Percentiles rank a stretch among this genome's conserved stretches.
These are phyloP conservation scores for Pontoporia blainvillei DNA, from an alignment of 2,113 vertebrate genomes.

Conservation along the genomic window DNA sequence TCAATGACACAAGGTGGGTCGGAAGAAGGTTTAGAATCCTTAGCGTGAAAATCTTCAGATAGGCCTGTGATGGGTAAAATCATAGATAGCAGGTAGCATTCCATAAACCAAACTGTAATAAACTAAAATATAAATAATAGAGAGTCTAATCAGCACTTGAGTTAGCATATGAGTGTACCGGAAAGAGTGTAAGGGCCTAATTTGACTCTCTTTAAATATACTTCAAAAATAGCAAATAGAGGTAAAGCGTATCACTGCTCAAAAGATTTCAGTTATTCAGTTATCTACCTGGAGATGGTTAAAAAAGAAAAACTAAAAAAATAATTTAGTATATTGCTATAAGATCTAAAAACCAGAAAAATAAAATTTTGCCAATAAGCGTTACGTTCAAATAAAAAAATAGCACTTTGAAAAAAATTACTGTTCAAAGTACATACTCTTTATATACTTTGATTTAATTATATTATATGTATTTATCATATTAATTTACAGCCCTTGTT, in stretches of 20 bases:
- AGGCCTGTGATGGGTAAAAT: slow-evolving; percentile 79
- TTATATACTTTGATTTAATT: slow-evolving; percentile 21
- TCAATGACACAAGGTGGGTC: slow-evolving; percentile 92
- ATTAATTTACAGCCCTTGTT: slow-evolving; percentile 11
- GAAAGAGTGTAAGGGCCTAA: neutral
- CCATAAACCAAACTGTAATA: neutral
- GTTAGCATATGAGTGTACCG: neutral
- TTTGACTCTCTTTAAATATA: neutral
- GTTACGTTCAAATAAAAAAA: neutral
- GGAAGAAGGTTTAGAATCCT: slow-evolving; percentile 85
- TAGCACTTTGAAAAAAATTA: slow-evolving; percentile 1
- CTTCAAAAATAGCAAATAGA: neutral
- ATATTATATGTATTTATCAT: slow-evolving; percentile 12
- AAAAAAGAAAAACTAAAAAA: neutral
- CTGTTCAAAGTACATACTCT: slow-evolving; percentile 23
- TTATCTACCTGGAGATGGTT: neutral
- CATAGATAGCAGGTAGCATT: neutral
- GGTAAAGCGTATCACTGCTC: neutral
- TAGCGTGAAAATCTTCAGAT: slow-evolving; percentile 89
- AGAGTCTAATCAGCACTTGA: neutral
- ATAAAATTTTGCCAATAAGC: neutral
- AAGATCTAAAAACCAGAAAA: slow-evolving; percentile 20
- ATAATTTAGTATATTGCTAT: neutral
- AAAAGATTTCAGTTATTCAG: neutral
- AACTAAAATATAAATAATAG: neutral